These are phyloP conservation scores for Tolmerus cingulatus DNA, from an alignment of 2,888 invertebrate species.

Conservation along the genomic window DNA sequence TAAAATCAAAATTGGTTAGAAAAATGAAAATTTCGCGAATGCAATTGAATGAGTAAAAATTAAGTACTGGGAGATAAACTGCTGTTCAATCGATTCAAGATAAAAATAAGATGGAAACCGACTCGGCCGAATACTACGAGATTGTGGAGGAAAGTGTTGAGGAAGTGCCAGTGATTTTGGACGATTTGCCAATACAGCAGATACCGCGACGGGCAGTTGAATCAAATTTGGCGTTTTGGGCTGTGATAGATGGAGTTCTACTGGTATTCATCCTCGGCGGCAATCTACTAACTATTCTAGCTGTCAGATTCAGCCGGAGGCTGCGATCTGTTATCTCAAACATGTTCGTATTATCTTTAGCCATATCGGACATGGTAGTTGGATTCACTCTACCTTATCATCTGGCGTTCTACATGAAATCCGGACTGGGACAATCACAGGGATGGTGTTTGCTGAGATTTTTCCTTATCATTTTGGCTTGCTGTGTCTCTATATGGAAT, in stretches of 20 bases:
- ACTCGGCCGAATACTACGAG: constrained; percentile 46
- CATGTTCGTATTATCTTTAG: constrained; percentile 80
- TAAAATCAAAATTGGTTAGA: neutral
- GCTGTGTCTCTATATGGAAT: constrained; percentile 81
- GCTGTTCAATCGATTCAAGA: neutral
- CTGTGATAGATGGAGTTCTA: constrained; percentile 71
- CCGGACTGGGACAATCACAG: constrained; percentile 69
- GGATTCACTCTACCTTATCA: constrained; percentile 81
- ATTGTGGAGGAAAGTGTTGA: constrained; percentile 41
- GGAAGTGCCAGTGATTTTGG: constrained; percentile 47
- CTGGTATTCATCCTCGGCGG: constrained; percentile 75
- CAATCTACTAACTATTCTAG: constrained; percentile 78
- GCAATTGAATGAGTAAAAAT: constrained; percentile 1
- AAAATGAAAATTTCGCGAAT: neutral
- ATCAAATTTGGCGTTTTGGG: constrained; percentile 64
- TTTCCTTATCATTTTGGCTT: constrained; percentile 77
- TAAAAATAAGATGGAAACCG: constrained; percentile 40
- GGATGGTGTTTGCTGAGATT: constrained; percentile 75
- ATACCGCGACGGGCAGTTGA: constrained; percentile 49
- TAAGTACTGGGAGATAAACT: neutral
- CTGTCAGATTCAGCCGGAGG: constrained; percentile 74
- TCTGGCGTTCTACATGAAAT: constrained; percentile 75
- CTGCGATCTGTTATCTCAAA: constrained; percentile 77
- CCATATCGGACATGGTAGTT: constrained; percentile 80
- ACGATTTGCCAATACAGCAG: constrained; percentile 43